These are phyloP conservation scores for Drosophila navojoa DNA, from an alignment of 1,140 invertebrate genomes.

Conservation along the genomic window DNA sequence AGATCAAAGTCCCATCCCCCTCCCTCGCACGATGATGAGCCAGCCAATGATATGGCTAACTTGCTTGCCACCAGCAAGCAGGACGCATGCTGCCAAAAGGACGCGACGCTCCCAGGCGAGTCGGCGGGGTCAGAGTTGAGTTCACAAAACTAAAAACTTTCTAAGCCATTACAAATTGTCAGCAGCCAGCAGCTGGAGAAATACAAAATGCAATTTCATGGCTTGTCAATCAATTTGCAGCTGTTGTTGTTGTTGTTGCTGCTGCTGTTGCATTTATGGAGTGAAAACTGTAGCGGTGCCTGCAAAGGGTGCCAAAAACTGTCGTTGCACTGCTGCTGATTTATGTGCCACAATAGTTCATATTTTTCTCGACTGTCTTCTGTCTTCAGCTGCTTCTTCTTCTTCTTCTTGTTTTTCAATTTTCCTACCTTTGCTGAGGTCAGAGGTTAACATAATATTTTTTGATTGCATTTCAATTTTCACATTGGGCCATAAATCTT, in stretches of 20 bases:
- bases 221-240: constrained; percentile 60
- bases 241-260: background rate
- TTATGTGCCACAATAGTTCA: constrained; percentile 45
- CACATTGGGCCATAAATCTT: constrained; percentile 69
- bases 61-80: constrained; percentile 5
- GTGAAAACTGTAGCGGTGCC: constrained; percentile 8
- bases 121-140: constrained; percentile 32
- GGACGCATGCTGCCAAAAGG: constrained; percentile 25
- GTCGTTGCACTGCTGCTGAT: constrained; percentile 40
- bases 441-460: constrained; percentile 79
- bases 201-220: constrained; percentile 69
- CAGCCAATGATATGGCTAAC: background rate
- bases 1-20: background rate
- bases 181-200: constrained; percentile 32
- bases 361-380: background rate
- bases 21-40: constrained; percentile 16
- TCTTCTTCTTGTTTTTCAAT: constrained; percentile 17
- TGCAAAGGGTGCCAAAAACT: constrained; percentile 48
- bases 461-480: constrained; percentile 80
- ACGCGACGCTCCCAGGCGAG: constrained; percentile 33
- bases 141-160: constrained; percentile 22
- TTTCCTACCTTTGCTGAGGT: constrained; percentile 27
- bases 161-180: constrained; percentile 46
- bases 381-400: no score
- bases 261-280: background rate